These are phyloP conservation scores for Takifugu flavidus DNA, from an alignment of 2,113 vertebrate species.

Conservation along the genomic window DNA sequence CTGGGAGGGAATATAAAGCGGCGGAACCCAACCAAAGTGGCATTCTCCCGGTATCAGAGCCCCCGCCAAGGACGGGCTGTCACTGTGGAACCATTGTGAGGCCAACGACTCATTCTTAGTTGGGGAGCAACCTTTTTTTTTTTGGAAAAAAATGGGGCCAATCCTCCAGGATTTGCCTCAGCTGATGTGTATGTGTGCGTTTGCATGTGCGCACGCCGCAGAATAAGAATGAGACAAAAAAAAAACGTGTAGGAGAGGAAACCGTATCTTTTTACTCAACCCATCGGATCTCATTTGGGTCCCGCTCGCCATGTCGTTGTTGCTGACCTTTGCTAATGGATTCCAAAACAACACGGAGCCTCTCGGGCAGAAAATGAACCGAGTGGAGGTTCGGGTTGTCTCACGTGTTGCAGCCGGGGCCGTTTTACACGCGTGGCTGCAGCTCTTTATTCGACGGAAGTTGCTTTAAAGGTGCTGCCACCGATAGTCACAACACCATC, in stretches of 20 bases:
- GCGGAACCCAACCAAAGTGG: slow-evolving; percentile 46
- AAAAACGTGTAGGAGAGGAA: neutral
- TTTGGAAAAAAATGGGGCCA: slow-evolving; percentile 23
- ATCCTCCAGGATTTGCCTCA: slow-evolving; percentile 43
- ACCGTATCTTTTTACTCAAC: slow-evolving; percentile 4
- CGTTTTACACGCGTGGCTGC: slow-evolving; percentile 55
- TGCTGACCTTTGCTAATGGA: slow-evolving; percentile 41
- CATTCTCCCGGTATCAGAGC: slow-evolving; percentile 51
- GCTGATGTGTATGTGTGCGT: slow-evolving; percentile 30
- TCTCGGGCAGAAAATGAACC: slow-evolving; percentile 55
- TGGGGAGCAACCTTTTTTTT: slow-evolving; percentile 12
- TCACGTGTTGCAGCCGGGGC: slow-evolving; percentile 50
- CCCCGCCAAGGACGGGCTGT: slow-evolving; percentile 44
- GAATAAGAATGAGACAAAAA: slow-evolving; percentile 20
- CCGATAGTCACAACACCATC: slow-evolving; percentile 70
- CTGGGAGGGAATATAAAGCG: slow-evolving; percentile 60
- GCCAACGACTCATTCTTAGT: slow-evolving; percentile 62
- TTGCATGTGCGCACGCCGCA: slow-evolving; percentile 21
- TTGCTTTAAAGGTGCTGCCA: slow-evolving; percentile 52
- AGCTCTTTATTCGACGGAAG: slow-evolving; percentile 54
- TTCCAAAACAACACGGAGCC: slow-evolving; percentile 25
- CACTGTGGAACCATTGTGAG: slow-evolving; percentile 64
- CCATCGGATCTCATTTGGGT: slow-evolving; percentile 13
- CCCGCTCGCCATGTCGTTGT: slow-evolving; percentile 45
- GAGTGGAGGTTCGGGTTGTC: slow-evolving; percentile 58